Evolutionary conservation across 2,797 vertebrate species (phyloP).

Genomic region (Sebastes paucispinis): DNA sequence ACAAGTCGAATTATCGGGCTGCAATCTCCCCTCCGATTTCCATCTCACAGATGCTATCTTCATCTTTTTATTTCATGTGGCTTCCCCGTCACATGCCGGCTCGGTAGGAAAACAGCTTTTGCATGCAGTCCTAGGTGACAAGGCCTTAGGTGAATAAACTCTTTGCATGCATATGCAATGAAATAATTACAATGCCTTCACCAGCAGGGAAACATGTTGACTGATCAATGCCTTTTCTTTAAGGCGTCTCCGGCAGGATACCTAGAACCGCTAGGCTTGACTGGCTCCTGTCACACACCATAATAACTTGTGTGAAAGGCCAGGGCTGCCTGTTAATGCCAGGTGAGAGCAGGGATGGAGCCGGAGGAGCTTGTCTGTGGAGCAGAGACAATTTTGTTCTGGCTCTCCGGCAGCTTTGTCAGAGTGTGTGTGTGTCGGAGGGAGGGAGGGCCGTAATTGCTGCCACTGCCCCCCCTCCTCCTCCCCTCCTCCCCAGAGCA

Average conservation of each 20-base stretch:
- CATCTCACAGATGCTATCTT: constrained; percentile 5
- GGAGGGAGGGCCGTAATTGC: constrained; percentile 71
- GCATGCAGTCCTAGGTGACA: neutral
- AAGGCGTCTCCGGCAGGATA: constrained; percentile 8
- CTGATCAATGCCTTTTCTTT: constrained; percentile 5
- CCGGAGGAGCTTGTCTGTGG: constrained; percentile 43
- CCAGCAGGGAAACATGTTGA: neutral
- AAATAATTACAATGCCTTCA: neutral
- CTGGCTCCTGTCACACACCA: constrained; percentile 57
- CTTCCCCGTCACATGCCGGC: neutral
- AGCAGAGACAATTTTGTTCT: constrained; percentile 62
- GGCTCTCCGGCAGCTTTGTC: constrained; percentile 64
- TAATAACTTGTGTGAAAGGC: constrained; percentile 60
- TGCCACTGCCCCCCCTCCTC: constrained; percentile 40
- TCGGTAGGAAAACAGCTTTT: neutral
- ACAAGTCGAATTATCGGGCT: constrained; percentile 8
- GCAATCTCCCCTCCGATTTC: constrained; percentile 27
- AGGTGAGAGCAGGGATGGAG: constrained; percentile 59
- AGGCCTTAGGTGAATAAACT: neutral
- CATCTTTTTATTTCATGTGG: neutral
- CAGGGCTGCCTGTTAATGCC: constrained; percentile 57
- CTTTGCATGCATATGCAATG: neutral
- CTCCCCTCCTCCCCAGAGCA: constrained; percentile 48
- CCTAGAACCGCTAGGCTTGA: constrained; percentile 43
- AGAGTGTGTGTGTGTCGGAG: constrained; percentile 17